Base-by-base conservation (phyloP, 2,797 vertebrate species). In the Amphiprion clarkii region DNA sequence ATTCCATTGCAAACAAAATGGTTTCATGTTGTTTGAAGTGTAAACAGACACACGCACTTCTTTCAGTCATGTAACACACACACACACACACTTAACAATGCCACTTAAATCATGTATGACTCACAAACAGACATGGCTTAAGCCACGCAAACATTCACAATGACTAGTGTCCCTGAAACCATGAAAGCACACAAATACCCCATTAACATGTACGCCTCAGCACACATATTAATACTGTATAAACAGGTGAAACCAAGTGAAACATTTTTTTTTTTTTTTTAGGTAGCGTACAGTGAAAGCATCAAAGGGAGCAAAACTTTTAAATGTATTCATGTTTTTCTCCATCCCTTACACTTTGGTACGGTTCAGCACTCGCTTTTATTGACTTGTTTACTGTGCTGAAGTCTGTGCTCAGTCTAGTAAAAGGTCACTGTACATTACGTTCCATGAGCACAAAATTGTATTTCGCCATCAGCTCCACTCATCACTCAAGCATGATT, bases 301-400 rank as follows among this genome's bases (percentile, higher is more conserved):
- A n/a, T 31, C 12, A 33, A 14, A 36, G 2, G 57, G 2, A 27
- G 19, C 6, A 64, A 23, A 51, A 12, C 10, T 9, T 63, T 49
- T 25, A 49, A 56, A 56, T n/a, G 21, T 54, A n/a, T 53, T 64
- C 0, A 44, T 31, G 27, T 53, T 58, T 44, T 49, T 58, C 31
- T 44, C 53, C 23, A 1, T 53, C 44, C 11, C 21, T 52, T 16
- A 42, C 19, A 13, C 31, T 51, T 27, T n/a, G 13, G 19, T 59
- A 19, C 6, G 0, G 42, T 44, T 55, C 58, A 69, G 40, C 25
- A 53, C 7, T 63, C 6, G 0, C 52, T 68, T 57, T 74, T 82
- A 82, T 86, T 76, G 81, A 85, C 66, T 70, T 78, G 69, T 81
- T 82, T 81, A 80, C 56, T 46, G 59, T 56, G 58, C 27, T 49